These are phyloP conservation scores for Passer domesticus DNA, from an alignment of 2,113 vertebrate genomes.

Conservation along the genomic window DNA sequence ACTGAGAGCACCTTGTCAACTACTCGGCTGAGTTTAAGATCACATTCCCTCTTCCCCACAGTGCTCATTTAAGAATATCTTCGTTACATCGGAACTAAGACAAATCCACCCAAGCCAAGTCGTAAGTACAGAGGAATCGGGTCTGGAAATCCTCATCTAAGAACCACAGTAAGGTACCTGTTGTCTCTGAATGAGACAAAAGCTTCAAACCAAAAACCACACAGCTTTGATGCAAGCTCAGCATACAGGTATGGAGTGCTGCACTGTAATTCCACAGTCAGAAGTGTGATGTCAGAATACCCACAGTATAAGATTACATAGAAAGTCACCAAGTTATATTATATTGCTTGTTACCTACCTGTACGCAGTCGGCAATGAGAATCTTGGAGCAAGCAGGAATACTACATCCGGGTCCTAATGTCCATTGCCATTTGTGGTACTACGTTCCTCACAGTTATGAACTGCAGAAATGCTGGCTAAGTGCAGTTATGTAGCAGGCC, in stretches of 20 bases:
- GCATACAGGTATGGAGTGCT: constrained; percentile 82
- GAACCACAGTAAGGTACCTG: constrained; percentile 66
- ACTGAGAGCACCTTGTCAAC: constrained; percentile 21
- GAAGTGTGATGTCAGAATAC: constrained; percentile 98
- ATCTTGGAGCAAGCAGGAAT: constrained; percentile 95
- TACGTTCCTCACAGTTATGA: constrained; percentile 99
- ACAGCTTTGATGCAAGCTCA: constrained; percentile 69
- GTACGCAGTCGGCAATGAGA: constrained; percentile 94
- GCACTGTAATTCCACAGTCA: constrained; percentile 95
- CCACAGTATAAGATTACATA: constrained; percentile 82
- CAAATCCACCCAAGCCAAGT: constrained; percentile 71
- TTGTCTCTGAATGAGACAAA: constrained; percentile 69
- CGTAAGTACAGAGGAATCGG: constrained; percentile 70
- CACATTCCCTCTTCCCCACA: constrained; percentile 70
- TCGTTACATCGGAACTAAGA: constrained; percentile 65
- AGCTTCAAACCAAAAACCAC: constrained; percentile 71
- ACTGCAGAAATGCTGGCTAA: constrained; percentile 98
- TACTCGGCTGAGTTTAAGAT: constrained; percentile 43
- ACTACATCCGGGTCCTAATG: constrained; percentile 99
- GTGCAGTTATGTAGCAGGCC: constrained; percentile 86
- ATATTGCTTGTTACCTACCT: constrained; percentile 97
- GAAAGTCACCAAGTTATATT: constrained; percentile 86
- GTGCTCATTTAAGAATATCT: constrained; percentile 41
- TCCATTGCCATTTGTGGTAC: constrained; percentile 99
- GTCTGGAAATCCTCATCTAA: constrained; percentile 73